These are phyloP conservation scores for Mycetomoellerius zeteki DNA, from an alignment of 1,140 invertebrate species.

Conservation along the genomic window DNA sequence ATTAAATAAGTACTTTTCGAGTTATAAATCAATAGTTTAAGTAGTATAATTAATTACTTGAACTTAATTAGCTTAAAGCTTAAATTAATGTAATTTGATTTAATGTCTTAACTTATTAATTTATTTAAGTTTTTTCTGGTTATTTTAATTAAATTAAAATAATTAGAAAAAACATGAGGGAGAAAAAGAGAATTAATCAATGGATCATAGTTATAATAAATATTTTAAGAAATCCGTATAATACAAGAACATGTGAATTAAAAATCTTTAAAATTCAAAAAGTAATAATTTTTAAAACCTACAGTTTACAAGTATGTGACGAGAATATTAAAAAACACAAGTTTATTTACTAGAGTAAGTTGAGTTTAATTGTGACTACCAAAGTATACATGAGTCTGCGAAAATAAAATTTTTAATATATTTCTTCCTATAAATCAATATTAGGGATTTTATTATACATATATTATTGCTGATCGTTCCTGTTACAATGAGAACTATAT, in stretches of 20 bases:
- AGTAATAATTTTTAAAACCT: background rate
- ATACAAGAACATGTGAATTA: background rate
- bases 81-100: too few relatives aligned
- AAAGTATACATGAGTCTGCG: background rate
- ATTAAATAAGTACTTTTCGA: background rate
- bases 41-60: background rate
- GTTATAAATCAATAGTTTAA: background rate
- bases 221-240: background rate
- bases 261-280: background rate
- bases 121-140: too few relatives aligned
- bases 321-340: background rate
- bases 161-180: background rate
- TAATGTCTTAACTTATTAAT: too few relatives aligned
- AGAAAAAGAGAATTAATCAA: background rate
- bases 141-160: conserved; percentile 10
- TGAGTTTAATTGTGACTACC: background rate
- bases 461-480: conserved; percentile 7
- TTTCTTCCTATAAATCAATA: conserved; percentile 16
- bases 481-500: conserved; percentile 3
- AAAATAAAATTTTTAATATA: background rate
- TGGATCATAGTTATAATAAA: background rate
- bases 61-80: background rate
- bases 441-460: background rate
- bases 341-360: conserved; percentile 3
- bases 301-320: background rate